Evolutionary conservation across 2,113 vertebrate species (phyloP).

Genomic region (Glaucomys volans): DNA sequence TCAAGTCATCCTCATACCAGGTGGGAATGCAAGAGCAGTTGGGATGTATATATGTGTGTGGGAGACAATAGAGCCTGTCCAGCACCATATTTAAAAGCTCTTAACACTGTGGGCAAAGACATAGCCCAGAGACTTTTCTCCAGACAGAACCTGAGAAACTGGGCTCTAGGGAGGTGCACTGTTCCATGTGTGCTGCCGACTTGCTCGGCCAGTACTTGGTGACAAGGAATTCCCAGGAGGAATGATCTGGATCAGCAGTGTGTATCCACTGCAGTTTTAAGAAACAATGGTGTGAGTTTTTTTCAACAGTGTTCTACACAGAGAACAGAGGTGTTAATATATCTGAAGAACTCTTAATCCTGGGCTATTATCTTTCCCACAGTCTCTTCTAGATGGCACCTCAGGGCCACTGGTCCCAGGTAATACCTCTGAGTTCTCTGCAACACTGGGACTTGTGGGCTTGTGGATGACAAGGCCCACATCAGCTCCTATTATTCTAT

Average conservation of each 20-base stretch:
- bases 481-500: neutral
- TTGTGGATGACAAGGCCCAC: neutral
- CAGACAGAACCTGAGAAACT: neutral
- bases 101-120: neutral
- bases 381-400: neutral
- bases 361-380: neutral
- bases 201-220: neutral
- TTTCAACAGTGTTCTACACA: neutral
- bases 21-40: neutral
- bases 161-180: neutral
- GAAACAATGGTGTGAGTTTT: neutral
- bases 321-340: neutral
- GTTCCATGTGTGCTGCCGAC: neutral
- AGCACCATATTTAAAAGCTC: neutral
- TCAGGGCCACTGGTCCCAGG: neutral
- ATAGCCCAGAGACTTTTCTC: neutral
- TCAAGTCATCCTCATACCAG: neutral
- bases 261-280: neutral
- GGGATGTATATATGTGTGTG: neutral
- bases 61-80: neutral
- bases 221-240: neutral
- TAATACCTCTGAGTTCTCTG: neutral
- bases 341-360: neutral
- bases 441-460: neutral
- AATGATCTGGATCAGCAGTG: neutral